Percentiles rank a stretch among this genome's conserved stretches.
phyloP scores from a whole-genome alignment of 2,113 vertebrate species.

The Serilophus lunatus region DNA sequence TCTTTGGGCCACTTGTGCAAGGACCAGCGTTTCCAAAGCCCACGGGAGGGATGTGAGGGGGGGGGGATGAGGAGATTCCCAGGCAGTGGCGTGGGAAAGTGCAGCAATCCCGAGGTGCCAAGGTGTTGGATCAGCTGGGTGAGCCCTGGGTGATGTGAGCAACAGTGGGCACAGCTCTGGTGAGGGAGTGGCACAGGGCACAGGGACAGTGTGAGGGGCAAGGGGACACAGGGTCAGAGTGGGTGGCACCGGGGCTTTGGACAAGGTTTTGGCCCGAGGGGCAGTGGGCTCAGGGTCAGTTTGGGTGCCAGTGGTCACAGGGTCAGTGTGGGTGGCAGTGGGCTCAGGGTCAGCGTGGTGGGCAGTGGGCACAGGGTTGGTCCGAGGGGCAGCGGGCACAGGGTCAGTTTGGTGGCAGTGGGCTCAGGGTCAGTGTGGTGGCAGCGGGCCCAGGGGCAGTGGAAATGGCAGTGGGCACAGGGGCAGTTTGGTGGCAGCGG shows the following conservation, averaged over 20 bases:
- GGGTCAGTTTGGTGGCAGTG: background rate
- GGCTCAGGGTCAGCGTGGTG: no score
- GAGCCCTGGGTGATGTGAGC: background rate
- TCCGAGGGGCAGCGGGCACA: background rate
- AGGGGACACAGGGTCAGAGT: no score
- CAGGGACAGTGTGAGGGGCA: no score
- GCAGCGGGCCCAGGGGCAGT: no score
- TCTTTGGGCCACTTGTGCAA: accelerated
- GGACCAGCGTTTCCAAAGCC: accelerated
- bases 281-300: background rate
- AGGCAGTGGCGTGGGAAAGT: accelerated
- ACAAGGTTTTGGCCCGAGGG: no score
- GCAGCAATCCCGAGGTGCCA: background rate
- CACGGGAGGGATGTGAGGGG: accelerated
- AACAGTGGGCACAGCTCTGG: no score
- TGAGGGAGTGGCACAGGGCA: no score
- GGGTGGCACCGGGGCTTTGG: no score
- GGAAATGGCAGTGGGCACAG: no score
- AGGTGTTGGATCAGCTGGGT: background rate
- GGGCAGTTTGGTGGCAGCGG: no score
- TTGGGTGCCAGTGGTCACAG: background rate
- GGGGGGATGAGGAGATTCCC: background rate
- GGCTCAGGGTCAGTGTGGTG: background rate
- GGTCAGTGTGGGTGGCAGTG: background rate
- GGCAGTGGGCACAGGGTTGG: background rate